A percentile compares a stretch with the other conserved stretches of the same genome.
phyloP scores from a whole-genome alignment of 2,888 invertebrate species.

The Biston betularia region DNA sequence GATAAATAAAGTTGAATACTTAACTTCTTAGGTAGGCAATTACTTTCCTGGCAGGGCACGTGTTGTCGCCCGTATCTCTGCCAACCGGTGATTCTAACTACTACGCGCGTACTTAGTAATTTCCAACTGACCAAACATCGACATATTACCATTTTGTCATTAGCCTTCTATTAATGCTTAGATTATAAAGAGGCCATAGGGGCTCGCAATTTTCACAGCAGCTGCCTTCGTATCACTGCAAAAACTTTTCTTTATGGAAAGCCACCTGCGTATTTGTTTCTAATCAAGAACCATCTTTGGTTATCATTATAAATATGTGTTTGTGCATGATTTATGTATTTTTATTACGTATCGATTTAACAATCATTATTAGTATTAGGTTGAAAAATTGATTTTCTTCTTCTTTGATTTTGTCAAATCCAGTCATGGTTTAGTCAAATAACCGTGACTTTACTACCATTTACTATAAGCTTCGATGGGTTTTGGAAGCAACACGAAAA shows the following conservation, averaged over 20 bases:
- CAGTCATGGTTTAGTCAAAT: no score
- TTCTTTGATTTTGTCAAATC: no score
- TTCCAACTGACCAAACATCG: slow-evolving; percentile 75
- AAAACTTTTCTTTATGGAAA: slow-evolving; percentile 79
- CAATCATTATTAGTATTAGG: neutral
- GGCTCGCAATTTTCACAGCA: slow-evolving; percentile 81
- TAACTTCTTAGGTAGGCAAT: neutral
- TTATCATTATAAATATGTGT: slow-evolving; percentile 22
- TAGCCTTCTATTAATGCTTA: slow-evolving; percentile 83
- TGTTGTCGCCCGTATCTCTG: slow-evolving; percentile 77
- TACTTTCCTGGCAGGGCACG: slow-evolving; percentile 52
- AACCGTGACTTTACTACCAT: no score
- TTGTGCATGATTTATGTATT: slow-evolving; percentile 37
- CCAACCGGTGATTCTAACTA: slow-evolving; percentile 65
- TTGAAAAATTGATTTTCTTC: no score
- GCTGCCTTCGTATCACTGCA: slow-evolving; percentile 81
- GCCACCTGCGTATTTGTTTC: slow-evolving; percentile 73
- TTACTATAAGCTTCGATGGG: no score
- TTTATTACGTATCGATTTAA: neutral
- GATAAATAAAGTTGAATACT: neutral
- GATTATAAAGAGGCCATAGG: slow-evolving; percentile 80
- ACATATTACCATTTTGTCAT: slow-evolving; percentile 81
- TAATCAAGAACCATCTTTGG: slow-evolving; percentile 46
- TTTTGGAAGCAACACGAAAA: no score
- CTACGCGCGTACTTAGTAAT: slow-evolving; percentile 57